A percentile compares a stretch with the other conserved stretches of the same genome.
These are phyloP conservation scores for Atherinosoma microstoma DNA, from an alignment of 2,797 vertebrate species.

Conservation along the genomic window DNA sequence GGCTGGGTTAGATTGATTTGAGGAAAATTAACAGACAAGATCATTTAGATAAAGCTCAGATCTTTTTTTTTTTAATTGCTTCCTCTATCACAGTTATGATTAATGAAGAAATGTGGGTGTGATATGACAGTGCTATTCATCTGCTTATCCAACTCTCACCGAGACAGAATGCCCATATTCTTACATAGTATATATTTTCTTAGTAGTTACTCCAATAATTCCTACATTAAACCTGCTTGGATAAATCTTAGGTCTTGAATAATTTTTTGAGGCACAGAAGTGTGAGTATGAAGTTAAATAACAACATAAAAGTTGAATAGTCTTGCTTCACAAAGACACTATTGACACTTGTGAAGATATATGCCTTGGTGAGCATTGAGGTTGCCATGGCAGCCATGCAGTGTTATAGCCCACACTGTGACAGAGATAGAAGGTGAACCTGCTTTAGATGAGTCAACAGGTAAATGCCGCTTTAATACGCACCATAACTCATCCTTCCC, in stretches of 20 bases:
- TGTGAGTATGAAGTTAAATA: neutral
- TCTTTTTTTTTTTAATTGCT: neutral
- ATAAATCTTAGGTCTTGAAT: neutral
- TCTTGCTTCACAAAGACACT: neutral
- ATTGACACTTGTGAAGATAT: conserved; percentile 4
- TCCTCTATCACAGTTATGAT: neutral
- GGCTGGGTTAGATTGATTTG: neutral
- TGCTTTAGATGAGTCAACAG: conserved; percentile 66
- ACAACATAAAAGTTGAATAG: neutral
- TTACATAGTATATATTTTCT: neutral
- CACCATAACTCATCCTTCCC: conserved; percentile 71
- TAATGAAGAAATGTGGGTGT: neutral
- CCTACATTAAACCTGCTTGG: conserved; percentile 4
- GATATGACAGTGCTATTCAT: neutral
- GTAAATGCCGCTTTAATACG: conserved; percentile 76
- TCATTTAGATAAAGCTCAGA: neutral
- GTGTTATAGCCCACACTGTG: conserved; percentile 41
- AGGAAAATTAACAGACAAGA: neutral
- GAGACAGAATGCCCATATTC: neutral
- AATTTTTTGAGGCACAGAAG: neutral
- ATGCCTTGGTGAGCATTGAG: conserved; percentile 19
- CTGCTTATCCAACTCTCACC: conserved; percentile 1
- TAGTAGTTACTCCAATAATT: neutral
- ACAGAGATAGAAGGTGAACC: conserved; percentile 67
- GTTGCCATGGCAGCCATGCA: conserved; percentile 53